Percentiles rank a stretch among this genome's conserved stretches.
Conservation (phyloP, 2,113 vertebrate species). For the Cephalopterus ornatus region DNA sequence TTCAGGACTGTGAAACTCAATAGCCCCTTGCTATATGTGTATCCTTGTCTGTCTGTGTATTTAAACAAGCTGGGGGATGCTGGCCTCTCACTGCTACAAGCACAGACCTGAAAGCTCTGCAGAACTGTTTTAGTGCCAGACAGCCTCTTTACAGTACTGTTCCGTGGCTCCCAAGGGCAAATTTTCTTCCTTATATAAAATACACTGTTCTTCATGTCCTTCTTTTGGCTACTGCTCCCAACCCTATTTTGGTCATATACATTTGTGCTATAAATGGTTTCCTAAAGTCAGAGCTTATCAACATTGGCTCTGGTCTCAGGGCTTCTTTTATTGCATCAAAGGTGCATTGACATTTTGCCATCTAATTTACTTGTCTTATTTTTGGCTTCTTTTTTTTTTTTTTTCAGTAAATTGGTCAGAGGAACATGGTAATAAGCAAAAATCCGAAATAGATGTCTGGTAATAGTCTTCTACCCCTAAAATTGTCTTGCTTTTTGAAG, state of each 20-base stretch:
- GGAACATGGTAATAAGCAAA: constrained; percentile 19
- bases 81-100: neutral
- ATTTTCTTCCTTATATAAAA: constrained; percentile 13
- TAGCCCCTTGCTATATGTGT: neutral
- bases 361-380: constrained; percentile 27
- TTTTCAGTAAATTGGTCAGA: constrained; percentile 7
- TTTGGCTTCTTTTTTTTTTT: neutral
- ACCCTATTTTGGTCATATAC: constrained; percentile 49
- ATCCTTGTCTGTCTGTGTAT: neutral
- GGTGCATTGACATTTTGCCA: constrained; percentile 19
- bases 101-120: constrained; percentile 22
- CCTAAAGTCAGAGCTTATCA: constrained; percentile 50
- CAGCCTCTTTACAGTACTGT: neutral
- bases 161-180: neutral
- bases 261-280: constrained; percentile 46
- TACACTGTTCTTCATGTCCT: neutral
- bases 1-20: rapidly evolving
- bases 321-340: constrained; percentile 36
- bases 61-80: neutral
- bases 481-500: neutral
- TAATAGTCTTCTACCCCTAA: constrained; percentile 20
- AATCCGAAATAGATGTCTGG: constrained; percentile 12
- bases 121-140: neutral
- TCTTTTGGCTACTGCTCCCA: neutral
- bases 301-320: neutral